Percentiles rank a stretch among this genome's conserved stretches.
These are phyloP conservation scores for Glaucomys volans DNA, from an alignment of 2,113 vertebrate genomes.

Conservation along the genomic window DNA sequence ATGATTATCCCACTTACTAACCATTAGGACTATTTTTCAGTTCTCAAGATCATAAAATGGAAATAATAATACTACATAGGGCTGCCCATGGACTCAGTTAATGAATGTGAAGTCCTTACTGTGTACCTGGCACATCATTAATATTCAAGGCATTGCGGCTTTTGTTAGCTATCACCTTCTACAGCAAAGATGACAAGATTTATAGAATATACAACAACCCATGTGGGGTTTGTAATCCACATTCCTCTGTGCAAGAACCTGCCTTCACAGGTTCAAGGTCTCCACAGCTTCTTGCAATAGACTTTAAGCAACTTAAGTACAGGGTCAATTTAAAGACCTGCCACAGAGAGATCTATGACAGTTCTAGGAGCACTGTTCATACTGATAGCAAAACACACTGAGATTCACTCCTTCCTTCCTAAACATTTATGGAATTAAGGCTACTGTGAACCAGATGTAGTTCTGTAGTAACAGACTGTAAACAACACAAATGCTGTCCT, in stretches of 20 bases:
- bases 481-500: slow-evolving; percentile 7
- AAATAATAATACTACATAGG: neutral
- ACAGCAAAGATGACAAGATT: neutral
- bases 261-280: neutral
- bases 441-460: neutral
- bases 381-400: neutral
- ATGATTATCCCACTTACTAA: neutral
- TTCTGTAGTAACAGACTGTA: too few species aligned
- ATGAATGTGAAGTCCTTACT: neutral
- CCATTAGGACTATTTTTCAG: neutral
- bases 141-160: neutral
- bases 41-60: neutral
- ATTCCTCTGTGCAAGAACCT: neutral
- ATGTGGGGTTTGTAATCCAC: neutral
- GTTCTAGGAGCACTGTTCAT: neutral
- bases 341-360: neutral
- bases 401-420: neutral
- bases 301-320: neutral
- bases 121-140: neutral
- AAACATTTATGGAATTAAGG: slow-evolving; percentile 27
- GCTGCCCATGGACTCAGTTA: neutral
- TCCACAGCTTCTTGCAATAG: neutral
- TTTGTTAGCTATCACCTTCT: neutral
- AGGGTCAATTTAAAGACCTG: neutral
- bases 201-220: neutral